Conservation (phyloP, 2,113 vertebrate species). For the Zosterops hypoxanthus region DNA sequence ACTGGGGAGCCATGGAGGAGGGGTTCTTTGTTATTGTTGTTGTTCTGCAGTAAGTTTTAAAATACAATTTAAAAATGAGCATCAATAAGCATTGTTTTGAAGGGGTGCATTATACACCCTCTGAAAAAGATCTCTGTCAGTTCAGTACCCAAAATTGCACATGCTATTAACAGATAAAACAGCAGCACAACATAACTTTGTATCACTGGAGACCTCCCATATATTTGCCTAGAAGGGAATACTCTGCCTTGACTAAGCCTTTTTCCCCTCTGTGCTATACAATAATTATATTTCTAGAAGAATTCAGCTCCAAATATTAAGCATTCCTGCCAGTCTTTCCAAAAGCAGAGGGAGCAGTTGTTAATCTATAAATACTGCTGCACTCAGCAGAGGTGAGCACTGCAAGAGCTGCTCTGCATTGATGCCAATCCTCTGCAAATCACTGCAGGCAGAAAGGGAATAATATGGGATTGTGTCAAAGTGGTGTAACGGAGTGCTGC, state of each 20-base stretch:
- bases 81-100: constrained; percentile 36
- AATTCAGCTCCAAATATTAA: background rate
- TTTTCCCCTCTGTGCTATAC: background rate
- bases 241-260: background rate
- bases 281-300: background rate
- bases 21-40: background rate
- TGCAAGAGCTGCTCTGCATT: background rate
- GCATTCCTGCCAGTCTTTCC: background rate
- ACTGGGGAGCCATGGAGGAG: background rate
- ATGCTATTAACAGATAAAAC: background rate
- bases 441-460: background rate
- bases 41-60: background rate
- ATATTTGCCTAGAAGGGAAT: background rate
- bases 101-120: background rate
- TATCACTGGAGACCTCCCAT: background rate
- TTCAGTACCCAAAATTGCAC: background rate
- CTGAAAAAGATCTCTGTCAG: constrained; percentile 28
- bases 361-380: background rate
- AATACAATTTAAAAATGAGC: background rate
- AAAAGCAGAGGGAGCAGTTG: background rate
- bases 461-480: background rate
- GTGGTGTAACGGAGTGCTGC: background rate
- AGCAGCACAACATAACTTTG: background rate
- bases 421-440: background rate
- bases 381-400: background rate